Evolutionary conservation across 2,888 invertebrate species (phyloP).

Genomic region (Coenonympha glycerion): DNA sequence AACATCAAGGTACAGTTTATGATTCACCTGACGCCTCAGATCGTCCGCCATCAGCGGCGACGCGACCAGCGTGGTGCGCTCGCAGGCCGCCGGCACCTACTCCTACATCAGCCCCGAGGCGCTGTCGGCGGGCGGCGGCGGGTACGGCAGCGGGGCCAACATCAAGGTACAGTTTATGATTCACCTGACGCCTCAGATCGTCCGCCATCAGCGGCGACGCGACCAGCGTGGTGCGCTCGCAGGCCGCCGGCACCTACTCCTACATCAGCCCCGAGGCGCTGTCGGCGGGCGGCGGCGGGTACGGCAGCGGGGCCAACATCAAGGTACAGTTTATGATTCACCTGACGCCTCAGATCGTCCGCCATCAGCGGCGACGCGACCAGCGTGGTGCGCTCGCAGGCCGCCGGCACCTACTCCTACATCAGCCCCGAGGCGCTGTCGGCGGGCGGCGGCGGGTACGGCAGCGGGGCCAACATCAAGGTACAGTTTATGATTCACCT

Average conservation of each 20-base stretch:
- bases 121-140: constrained; percentile 78
- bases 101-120: constrained; percentile 98
- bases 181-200: no score
- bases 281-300: constrained; percentile 76
- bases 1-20: constrained; percentile 27
- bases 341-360: no score
- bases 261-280: constrained; percentile 98
- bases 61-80: constrained; percentile 90
- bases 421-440: constrained; percentile 96
- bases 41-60: constrained; percentile 90
- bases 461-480: constrained; percentile 33
- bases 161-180: constrained; percentile 26
- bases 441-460: constrained; percentile 74
- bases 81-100: constrained; percentile 89
- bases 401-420: constrained; percentile 94
- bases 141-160: constrained; percentile 41
- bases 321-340: constrained; percentile 23
- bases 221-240: constrained; percentile 90
- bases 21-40: no score
- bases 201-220: constrained; percentile 90
- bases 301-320: constrained; percentile 37
- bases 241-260: constrained; percentile 91
- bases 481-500: constrained; percentile 17
- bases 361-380: constrained; percentile 91
- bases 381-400: constrained; percentile 87